phyloP scores from a whole-genome alignment of 2,888 invertebrate genomes.

The Platycheirus albimanus region DNA sequence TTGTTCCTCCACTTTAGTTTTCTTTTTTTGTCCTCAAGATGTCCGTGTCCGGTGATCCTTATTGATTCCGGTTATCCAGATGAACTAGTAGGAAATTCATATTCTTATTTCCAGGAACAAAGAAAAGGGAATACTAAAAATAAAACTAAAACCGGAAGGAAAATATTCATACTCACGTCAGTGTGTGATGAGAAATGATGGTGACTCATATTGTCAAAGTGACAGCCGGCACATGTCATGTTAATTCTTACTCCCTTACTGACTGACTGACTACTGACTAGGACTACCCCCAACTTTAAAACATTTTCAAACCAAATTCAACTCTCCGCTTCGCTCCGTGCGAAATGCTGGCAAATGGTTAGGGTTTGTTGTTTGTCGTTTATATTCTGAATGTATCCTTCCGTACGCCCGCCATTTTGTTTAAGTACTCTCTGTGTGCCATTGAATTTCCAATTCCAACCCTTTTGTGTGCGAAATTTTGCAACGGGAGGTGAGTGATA shows the following conservation, averaged over 20 bases:
- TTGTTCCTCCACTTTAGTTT: neutral
- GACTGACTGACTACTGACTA: neutral
- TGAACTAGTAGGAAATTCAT: neutral
- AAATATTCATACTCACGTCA: conserved; percentile 6
- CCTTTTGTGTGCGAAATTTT: conserved; percentile 55
- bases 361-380: no score
- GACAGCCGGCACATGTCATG: conserved; percentile 42
- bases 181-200: conserved; percentile 2
- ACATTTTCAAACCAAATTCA: neutral
- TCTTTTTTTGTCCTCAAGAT: neutral
- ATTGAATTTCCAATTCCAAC: conserved; percentile 50
- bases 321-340: neutral
- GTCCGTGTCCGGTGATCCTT: no score
- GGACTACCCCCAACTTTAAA: neutral
- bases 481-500: conserved; percentile 59
- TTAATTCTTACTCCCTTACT: neutral
- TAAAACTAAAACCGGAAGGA: conserved; percentile 22
- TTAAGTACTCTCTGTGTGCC: conserved; percentile 1
- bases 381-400: conserved; percentile 21
- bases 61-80: conserved; percentile 10
- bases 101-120: neutral
- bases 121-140: neutral
- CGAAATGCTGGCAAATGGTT: neutral
- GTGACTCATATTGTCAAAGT: conserved; percentile 36
- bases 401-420: conserved; percentile 40